A percentile compares a stretch with the other conserved stretches of the same genome.
phyloP scores from a whole-genome alignment of 2,797 vertebrate genomes.

The Leuciscus waleckii region DNA sequence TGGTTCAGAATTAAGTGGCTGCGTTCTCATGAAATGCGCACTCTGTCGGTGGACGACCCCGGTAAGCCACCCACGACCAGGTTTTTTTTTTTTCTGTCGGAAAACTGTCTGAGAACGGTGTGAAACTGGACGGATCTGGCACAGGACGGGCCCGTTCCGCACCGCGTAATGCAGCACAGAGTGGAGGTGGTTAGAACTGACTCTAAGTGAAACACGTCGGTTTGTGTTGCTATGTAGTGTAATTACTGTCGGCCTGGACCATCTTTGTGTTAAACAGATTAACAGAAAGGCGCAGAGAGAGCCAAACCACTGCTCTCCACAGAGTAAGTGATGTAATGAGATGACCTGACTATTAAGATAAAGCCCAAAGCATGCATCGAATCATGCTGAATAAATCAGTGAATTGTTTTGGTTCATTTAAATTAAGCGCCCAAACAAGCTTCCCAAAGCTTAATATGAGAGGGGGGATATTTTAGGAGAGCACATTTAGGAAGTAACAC shows the following conservation, averaged over 20 bases:
- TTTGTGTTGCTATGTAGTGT: conserved; percentile 32
- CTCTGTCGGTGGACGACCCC: conserved; percentile 83
- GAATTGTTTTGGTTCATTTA: background rate
- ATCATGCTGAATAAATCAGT: conserved; percentile 13
- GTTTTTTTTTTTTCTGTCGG: conserved; percentile 74
- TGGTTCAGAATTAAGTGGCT: conserved; percentile 85
- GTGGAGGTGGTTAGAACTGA: conserved; percentile 50
- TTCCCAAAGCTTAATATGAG: background rate
- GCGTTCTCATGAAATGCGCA: conserved; percentile 82
- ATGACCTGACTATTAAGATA: conserved; percentile 40
- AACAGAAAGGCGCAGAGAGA: conserved; percentile 27
- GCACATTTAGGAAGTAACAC: background rate
- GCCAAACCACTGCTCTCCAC: conserved; percentile 45
- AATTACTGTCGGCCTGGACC: conserved; percentile 25
- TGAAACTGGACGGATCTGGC: conserved; percentile 82
- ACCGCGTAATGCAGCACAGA: conserved; percentile 63
- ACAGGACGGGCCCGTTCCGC: conserved; percentile 78
- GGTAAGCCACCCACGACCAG: conserved; percentile 81
- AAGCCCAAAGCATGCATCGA: conserved; percentile 61
- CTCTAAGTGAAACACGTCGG: conserved; percentile 29
- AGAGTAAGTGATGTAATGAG: conserved; percentile 41
- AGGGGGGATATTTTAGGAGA: background rate
- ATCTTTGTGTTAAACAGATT: conserved; percentile 46
- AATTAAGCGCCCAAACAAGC: background rate
- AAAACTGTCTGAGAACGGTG: conserved; percentile 78